These are phyloP conservation scores for Heliconius hermathena DNA, from an alignment of 1,140 invertebrate genomes.

Conservation along the genomic window DNA sequence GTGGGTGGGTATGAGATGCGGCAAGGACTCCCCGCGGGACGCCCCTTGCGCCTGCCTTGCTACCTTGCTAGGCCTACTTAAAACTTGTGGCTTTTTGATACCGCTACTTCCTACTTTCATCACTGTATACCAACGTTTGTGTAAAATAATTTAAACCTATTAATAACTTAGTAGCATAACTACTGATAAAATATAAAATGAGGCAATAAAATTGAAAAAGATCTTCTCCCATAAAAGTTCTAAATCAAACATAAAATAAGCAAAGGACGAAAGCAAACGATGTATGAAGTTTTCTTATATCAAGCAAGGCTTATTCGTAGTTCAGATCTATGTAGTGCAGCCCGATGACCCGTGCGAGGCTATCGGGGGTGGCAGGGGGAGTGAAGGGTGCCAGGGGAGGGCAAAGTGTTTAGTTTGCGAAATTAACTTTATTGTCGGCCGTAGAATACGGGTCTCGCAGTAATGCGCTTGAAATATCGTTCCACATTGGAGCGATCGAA, in stretches of 20 bases:
- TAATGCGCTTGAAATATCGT: constrained; percentile 42
- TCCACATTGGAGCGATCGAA: constrained; percentile 26
- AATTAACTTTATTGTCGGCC: constrained; percentile 61
- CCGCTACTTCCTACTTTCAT: constrained; percentile 7
- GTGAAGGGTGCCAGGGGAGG: neutral
- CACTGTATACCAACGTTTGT: neutral
- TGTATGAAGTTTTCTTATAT: constrained; percentile 38
- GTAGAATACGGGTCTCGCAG: constrained; percentile 41
- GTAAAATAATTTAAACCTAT: neutral
- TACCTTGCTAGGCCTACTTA: constrained; percentile 23
- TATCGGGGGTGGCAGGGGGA: constrained; percentile 22
- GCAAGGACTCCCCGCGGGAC: constrained; percentile 31
- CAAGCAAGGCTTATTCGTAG: constrained; percentile 37
- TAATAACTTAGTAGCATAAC: neutral
- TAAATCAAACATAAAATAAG: neutral
- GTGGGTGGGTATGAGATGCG: constrained; percentile 38
- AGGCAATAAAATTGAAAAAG: neutral
- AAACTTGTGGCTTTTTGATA: constrained; percentile 34
- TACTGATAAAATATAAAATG: neutral
- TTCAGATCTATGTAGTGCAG: constrained; percentile 34
- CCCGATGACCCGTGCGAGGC: constrained; percentile 38
- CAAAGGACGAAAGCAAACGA: constrained; percentile 24
- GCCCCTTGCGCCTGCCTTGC: neutral
- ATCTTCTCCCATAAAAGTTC: neutral
- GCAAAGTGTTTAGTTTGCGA: constrained; percentile 54